Percentiles rank a stretch among this genome's conserved stretches.
Evolutionary conservation across 2,113 vertebrate species (phyloP).

Genomic region (Tamias sibiricus): DNA sequence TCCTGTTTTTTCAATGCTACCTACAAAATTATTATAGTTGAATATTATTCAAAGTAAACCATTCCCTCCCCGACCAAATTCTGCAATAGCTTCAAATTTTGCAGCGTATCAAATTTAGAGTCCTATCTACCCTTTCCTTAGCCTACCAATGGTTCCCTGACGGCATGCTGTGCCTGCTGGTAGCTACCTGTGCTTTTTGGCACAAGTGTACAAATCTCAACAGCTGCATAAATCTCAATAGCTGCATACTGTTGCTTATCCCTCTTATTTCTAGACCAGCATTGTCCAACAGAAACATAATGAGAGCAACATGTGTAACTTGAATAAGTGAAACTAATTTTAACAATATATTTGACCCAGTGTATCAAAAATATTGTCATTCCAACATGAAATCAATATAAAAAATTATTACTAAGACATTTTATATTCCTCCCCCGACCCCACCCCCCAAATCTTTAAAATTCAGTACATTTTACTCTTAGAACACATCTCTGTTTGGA

Average conservation of each 20-base stretch:
- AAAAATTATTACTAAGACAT: slow-evolving; percentile 21
- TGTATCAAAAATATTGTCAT: slow-evolving; percentile 28
- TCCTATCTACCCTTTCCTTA: background rate
- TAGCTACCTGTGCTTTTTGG: background rate
- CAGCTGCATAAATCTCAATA: background rate
- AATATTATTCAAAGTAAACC: background rate
- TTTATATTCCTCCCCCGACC: background rate
- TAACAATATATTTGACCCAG: background rate
- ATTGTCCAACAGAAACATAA: background rate
- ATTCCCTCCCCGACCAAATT: background rate
- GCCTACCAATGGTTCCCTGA: background rate
- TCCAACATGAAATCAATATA: slow-evolving; percentile 27
- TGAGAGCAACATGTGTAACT: background rate
- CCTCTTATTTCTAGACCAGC: background rate
- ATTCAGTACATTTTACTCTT: slow-evolving; percentile 3
- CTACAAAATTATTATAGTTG: slow-evolving; percentile 25
- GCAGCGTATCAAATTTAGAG: background rate
- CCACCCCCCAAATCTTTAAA: slow-evolving; percentile 21
- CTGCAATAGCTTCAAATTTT: background rate
- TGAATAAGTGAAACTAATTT: slow-evolving; percentile 39
- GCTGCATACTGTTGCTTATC: background rate
- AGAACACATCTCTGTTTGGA: background rate
- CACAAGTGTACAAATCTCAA: background rate
- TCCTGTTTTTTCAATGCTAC: background rate
- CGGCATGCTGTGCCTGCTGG: background rate